phyloP scores from a whole-genome alignment of 1,140 invertebrate genomes.

The Anoplophora glabripennis region DNA sequence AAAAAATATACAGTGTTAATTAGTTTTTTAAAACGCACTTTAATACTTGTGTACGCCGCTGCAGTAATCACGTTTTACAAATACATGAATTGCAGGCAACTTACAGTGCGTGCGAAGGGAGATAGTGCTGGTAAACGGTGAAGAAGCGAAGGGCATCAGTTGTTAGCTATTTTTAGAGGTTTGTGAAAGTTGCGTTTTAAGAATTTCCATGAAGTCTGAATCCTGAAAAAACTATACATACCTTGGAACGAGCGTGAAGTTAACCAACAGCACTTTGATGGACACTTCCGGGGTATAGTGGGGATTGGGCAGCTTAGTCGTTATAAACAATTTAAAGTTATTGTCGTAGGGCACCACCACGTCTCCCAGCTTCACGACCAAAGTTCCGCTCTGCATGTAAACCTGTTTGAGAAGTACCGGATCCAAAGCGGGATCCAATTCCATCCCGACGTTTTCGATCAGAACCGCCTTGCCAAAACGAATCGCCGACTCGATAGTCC shows the following conservation, averaged over 20 bases:
- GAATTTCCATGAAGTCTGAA: no score
- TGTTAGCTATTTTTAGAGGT: no score
- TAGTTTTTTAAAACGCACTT: no score
- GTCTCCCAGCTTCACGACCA: conserved; percentile 55
- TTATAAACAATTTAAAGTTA: conserved; percentile 67
- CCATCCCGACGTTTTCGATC: conserved; percentile 61
- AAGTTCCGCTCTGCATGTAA: conserved; percentile 51
- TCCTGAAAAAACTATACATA: conserved; percentile 22
- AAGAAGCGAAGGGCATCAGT: no score
- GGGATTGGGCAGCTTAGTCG: conserved; percentile 69
- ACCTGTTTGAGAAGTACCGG: conserved; percentile 58
- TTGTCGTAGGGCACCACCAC: conserved; percentile 61
- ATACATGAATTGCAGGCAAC: no score
- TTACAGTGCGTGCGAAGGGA: no score
- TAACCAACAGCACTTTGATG: conserved; percentile 66
- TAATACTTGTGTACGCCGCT: no score
- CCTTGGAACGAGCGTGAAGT: conserved; percentile 61
- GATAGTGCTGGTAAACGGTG: no score
- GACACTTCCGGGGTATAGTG: conserved; percentile 69
- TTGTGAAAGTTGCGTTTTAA: no score
- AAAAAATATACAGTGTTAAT: no score
- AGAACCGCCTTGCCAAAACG: conserved; percentile 66
- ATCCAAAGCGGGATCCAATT: conserved; percentile 65
- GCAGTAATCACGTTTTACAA: no score
- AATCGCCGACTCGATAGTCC: conserved; percentile 70